A percentile compares a stretch with the other conserved stretches of the same genome.
phyloP scores from a whole-genome alignment of 2,113 vertebrate species.

The Leptocoma aspasia region DNA sequence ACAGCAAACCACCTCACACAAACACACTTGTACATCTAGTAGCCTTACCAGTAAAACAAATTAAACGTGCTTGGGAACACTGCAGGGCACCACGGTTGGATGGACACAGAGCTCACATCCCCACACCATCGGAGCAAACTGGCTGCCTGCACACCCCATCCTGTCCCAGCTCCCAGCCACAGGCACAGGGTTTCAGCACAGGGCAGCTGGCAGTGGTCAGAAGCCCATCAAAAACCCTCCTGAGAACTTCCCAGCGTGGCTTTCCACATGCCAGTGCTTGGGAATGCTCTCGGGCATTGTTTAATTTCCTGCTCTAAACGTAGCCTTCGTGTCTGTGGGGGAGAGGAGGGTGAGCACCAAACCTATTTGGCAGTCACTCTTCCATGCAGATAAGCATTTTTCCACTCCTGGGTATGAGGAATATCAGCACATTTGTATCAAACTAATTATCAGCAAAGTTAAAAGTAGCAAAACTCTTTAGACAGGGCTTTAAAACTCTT shows the following conservation, averaged over 20 bases:
- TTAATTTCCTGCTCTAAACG: neutral
- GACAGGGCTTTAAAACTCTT: neutral
- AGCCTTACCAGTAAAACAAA: neutral
- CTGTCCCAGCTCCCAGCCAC: accelerated
- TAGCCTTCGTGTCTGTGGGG: neutral
- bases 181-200: neutral
- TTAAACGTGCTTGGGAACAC: neutral
- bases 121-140: neutral
- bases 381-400: neutral
- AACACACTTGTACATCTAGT: neutral
- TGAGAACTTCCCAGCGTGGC: neutral
- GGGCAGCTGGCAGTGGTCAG: neutral
- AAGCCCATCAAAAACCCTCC: neutral
- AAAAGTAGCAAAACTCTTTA: neutral
- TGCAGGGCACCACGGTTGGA: neutral
- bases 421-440: neutral
- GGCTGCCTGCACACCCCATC: neutral
- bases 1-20: neutral
- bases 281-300: neutral
- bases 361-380: neutral
- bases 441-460: neutral
- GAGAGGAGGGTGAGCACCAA: neutral
- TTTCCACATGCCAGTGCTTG: accelerated
- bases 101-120: neutral
- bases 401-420: neutral